Evolutionary conservation across 2,888 invertebrate genomes (phyloP), one percentile per base, ranked within the genome.

Genomic region (Rugalucina vietnamica): DNA sequence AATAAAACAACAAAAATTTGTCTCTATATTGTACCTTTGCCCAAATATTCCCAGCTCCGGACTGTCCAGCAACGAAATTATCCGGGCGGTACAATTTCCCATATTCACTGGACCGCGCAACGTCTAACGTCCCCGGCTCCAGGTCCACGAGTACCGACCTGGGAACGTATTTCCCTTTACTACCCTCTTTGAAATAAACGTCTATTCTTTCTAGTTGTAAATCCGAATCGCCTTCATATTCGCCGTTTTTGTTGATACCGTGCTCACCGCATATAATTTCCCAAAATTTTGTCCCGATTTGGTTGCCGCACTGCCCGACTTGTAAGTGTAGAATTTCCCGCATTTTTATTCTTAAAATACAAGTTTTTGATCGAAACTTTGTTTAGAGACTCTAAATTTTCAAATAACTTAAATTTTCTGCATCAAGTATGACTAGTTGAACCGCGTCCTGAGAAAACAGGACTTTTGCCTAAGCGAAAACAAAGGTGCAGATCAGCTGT

Each of bases 81-180:
- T 98, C 98, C 12, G 98, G 98, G 86, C 98, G 96, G 96, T 98
- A 98, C 93, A 98, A 97, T 95, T 98, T 96, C 8, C 98, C 98
- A 95, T 97, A 98, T 10, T 98, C 97, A 77, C 98, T 98, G 0
- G 98, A 97, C 86, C 98, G 96, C 87, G 98, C 98, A 0, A 98
- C 97, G 95, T 98, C 98, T 98, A 98, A 98, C 91, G 98, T 98
- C 90, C 98, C 98, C 72, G 98, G 98, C 95, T 98, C 98, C 94
- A 98, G 96, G 94, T 98, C 98, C 88, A 98, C 97, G 84, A 98
- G 96, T 94, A 98, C 97, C 92, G 98, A 98, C 89, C 98, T 96
- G 21, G 98, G 98, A 85, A 98, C 98, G 95, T 98, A 98, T 95
- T 98, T 98, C 91, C 97, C 97, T 77, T 97, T 98, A 14, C 5